Percentiles rank a stretch among this genome's conserved stretches.
These are phyloP conservation scores for Cataglyphis livida DNA, from an alignment of 2,888 invertebrate species.

Conservation along the genomic window DNA sequence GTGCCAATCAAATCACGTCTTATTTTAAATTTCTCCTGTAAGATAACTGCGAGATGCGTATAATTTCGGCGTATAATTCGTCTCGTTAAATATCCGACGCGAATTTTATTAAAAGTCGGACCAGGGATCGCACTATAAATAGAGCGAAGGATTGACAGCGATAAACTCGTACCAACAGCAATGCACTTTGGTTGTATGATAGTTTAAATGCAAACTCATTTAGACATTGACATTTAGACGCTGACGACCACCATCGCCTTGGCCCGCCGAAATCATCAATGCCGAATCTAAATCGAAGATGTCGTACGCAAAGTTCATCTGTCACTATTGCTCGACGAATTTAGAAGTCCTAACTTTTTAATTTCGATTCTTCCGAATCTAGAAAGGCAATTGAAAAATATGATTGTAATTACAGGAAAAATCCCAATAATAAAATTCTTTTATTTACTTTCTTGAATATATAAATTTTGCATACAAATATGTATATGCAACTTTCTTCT, in stretches of 20 bases:
- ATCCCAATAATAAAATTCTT: neutral
- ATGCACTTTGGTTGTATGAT: slow-evolving; percentile 21
- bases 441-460: neutral
- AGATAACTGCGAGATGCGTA: neutral
- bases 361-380: neutral
- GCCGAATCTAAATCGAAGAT: slow-evolving; percentile 23
- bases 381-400: slow-evolving; percentile 1
- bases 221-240: neutral
- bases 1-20: neutral
- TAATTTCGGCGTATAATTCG: slow-evolving; percentile 8
- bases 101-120: slow-evolving; percentile 47
- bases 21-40: neutral
- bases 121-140: neutral
- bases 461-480: neutral
- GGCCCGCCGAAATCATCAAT: slow-evolving; percentile 29
- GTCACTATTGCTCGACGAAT: neutral
- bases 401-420: neutral
- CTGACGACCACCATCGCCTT: slow-evolving; percentile 15
- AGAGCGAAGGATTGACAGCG: slow-evolving; percentile 35
- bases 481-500: neutral
- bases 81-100: slow-evolving; percentile 6
- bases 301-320: slow-evolving; percentile 10
- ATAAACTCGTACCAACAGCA: slow-evolving; percentile 32
- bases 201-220: slow-evolving; percentile 46
- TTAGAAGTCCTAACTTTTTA: neutral